These are phyloP conservation scores for Pogoniulus pusillus DNA, from an alignment of 2,797 vertebrate species.

Conservation along the genomic window DNA sequence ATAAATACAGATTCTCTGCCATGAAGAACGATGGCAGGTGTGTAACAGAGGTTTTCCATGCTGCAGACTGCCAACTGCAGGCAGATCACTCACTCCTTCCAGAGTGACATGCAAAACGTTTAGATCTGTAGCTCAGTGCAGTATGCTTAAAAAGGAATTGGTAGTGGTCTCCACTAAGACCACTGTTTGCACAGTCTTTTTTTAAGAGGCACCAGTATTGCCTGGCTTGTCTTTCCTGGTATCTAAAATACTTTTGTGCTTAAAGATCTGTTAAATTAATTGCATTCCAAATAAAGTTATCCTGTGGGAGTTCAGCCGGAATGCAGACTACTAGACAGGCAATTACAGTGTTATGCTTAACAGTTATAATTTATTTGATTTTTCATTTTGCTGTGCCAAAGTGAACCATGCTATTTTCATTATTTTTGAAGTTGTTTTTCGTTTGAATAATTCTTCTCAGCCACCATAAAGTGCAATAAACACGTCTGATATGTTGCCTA, in stretches of 20 bases:
- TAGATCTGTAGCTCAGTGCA: not conserved
- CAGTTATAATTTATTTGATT: not conserved
- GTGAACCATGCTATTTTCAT: not conserved
- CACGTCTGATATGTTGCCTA: not conserved
- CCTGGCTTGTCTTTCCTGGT: not conserved
- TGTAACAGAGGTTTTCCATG: not conserved
- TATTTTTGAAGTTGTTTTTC: not conserved
- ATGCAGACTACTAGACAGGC: not conserved
- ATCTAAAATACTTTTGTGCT: not conserved
- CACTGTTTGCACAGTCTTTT: not conserved
- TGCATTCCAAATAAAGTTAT: not conserved
- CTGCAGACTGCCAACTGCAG: not conserved
- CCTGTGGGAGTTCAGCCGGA: not conserved
- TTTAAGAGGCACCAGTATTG: not conserved
- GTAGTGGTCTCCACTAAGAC: not conserved
- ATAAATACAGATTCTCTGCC: not conserved
- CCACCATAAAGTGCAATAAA: not conserved
- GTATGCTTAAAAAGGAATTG: not conserved
- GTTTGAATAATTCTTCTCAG: not conserved
- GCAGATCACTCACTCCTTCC: not conserved
- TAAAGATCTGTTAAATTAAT: not conserved
- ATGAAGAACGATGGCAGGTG: not conserved
- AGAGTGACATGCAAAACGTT: not conserved
- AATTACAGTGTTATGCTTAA: not conserved
- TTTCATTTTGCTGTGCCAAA: not conserved